Base-by-base conservation (phyloP, 2,797 vertebrate genomes). In the Cirrhinus molitorella region DNA sequence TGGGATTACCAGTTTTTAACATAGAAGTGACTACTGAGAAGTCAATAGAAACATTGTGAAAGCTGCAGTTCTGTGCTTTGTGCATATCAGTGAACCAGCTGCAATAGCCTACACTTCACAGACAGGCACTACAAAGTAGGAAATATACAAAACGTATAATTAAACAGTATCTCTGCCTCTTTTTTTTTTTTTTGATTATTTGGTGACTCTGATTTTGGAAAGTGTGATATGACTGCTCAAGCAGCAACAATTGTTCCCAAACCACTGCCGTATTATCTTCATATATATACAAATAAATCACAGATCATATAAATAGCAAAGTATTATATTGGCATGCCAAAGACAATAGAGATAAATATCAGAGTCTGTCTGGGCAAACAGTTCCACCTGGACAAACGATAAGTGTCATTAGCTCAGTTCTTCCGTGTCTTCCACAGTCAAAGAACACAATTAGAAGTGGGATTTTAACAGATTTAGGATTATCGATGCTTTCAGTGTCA, bases 41-140 rank as follows among this genome's bases (percentile, higher is more conserved):
- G 25, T 47, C 13, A n/a, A 49, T 34, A 71, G 11, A 80, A 71
- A 75, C 13, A 13, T n/a, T 25, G 31, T 53, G 23, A 79, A 68
- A 68, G 51, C 65, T 68, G 78, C 65, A 61, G 12, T 47, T 34
- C 31, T 59, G 73, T 75, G 73, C 73, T 75, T 75, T 61, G 66
- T 59, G 25, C 23, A 47, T 61, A 34, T 70, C 21, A 59, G 66
- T 71, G 66, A 71, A 45, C 17, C 51, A 66, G 25, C 61, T 57
- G 77, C 47, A 80, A 70, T 12, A 28, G 23, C 53, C 40, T 28
- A 61, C 25, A 61, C 40, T 28, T 71, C 67, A 80, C 23, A 67
- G 63, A 40, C 31, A 72, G 66, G 43, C 53, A 55, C 51, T 72
- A 12, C 40, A 45, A 43, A 61, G 25, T 61, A 72, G 53, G 25